Conservation (phyloP, 2,797 vertebrate species). For the Acanthurus lineatus region DNA sequence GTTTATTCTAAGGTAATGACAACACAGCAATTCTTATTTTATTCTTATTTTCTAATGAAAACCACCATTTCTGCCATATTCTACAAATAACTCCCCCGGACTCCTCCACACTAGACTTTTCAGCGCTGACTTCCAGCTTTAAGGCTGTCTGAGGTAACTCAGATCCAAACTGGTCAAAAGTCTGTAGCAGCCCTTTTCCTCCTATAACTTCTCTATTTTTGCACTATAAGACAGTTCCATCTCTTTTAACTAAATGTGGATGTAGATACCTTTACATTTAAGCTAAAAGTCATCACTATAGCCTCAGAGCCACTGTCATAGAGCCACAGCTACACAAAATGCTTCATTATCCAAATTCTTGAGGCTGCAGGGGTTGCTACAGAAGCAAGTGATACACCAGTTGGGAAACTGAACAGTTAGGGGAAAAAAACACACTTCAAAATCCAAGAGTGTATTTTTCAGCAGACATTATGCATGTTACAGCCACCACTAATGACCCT, state of each 20-base stretch:
- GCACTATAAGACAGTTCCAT: not conserved
- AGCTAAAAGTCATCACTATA: not conserved
- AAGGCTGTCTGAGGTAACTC: not conserved
- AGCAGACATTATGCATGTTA: conserved; percentile 8
- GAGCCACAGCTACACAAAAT: not conserved
- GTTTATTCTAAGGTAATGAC: no score
- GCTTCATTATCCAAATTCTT: conserved; percentile 11
- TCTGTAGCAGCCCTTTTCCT: not conserved
- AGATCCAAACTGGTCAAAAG: not conserved
- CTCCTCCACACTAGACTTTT: no score
- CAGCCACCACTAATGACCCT: not conserved
- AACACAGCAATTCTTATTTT: no score
- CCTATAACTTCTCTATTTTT: not conserved
- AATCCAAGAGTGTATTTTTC: not conserved
- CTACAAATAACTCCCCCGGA: no score
- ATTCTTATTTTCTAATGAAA: no score
- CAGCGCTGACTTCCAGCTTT: not conserved
- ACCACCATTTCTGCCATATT: no score
- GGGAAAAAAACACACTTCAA: not conserved
- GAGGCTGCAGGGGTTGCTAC: not conserved
- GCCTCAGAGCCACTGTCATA: not conserved
- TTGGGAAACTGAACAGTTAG: not conserved
- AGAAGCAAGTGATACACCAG: not conserved
- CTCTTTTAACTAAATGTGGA: not conserved
- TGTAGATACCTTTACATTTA: not conserved